Base-by-base conservation (phyloP, 2,888 invertebrate genomes). In the Incurvaria masculella region DNA sequence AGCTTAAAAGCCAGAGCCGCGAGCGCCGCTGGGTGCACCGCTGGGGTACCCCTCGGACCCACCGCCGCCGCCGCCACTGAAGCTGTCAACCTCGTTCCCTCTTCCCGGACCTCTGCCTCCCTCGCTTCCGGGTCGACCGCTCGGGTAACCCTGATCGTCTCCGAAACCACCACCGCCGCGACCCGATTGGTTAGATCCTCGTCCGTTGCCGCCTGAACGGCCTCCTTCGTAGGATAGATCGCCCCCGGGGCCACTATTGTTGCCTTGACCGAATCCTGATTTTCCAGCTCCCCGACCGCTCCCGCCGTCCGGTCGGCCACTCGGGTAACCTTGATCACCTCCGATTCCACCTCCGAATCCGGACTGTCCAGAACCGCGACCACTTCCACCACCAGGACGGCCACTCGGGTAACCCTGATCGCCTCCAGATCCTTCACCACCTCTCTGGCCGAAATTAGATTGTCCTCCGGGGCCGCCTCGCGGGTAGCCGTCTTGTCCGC, bases 1-100 rank as follows among this genome's bases (percentile, higher is more conserved):
- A 27, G 23, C 46, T 40, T 67, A 78, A 55, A 69, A 78, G 47
- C 78, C 78, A 2, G 75, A 69, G n/a, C 78, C 78, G 46, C 71
- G 61, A 1, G 61, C 68, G 1, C 76, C 78, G 45, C 58, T 63
- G 1, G 78, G 78, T 10, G 69, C 70, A 40, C 76, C 75, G 21
- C 69, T 70, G 1, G 75, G 70, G 49, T 75, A 75, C 0, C 75
- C 75, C 20, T 70, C 65, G 18, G 63, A 61, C 4, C 61, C 64
- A 33, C 60, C 59, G 10, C 52, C 47, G 16, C 51, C 54, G 3
- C 47, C 49, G 16, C 47, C 44, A 14, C 48, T 27, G 19, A 51
- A 50, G 14, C 52, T 51, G 18, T 26, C 40, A n/a, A 27, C 43
- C 18, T 38, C 20, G 39, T 5, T 16, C 17, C 17, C 27, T 23